Evolutionary conservation across 2,888 invertebrate genomes (phyloP), one percentile per base, ranked within the genome.

Genomic region (Cheilosia urbana): DNA sequence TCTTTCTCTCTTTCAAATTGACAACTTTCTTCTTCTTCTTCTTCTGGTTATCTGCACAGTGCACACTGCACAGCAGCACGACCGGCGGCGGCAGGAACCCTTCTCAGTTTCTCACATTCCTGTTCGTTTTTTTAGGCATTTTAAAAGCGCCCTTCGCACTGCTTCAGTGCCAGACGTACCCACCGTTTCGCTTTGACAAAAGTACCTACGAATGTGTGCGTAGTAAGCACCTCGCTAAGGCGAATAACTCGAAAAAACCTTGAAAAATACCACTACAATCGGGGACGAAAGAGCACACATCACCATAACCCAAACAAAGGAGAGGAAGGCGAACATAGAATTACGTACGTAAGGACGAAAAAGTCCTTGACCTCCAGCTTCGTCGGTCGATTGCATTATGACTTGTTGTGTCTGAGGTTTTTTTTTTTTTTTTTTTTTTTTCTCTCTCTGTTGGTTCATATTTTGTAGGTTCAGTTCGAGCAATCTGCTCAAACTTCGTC

Each of bases 101-200:
- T 45, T 45, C 17, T 45, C 17, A 21, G 21, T 7, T 58, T 24
- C n/a, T 21, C n/a, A 24, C 24, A 42, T 60, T 42, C n/a, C 42
- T 60, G 9, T 15, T 15, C 6, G 2, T 24, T 42, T 21, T 34
- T 34, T 34, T 34, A 34, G 34, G 34, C 34, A 11, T 34, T 34
- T 34, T 11, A 1, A 11, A 24, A 2, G 30, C 42, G 53, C 27
- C 66, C 53, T 69, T 55, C 57, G 30, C 55, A 4, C 69, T 57
- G 27, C 69, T 45, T 69, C 69, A 69, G 69, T 45, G 57, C 69
- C 69, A 69, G 69, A 69, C 69, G 45, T 21, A 57, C 57, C 55
- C 47, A 42, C 34, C 9, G 40, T 19, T n/a, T 42, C 40, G 60
- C 30, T 30, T 30, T 30, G 30, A 30, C 30, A 30, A 30, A 30